Evolutionary conservation across 1,140 invertebrate genomes (phyloP).

Genomic region (Hyles euphorbiae): DNA sequence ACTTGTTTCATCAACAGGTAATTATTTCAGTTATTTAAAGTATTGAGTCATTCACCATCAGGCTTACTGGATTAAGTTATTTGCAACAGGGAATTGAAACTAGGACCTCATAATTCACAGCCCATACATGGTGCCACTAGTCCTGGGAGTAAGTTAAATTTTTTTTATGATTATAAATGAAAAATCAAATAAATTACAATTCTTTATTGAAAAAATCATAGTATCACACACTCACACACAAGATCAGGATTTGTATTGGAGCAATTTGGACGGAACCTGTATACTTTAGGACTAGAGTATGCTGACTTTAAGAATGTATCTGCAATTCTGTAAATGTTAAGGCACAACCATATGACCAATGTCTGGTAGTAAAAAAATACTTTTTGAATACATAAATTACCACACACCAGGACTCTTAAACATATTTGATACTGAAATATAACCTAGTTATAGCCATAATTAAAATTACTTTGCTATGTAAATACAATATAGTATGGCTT

Average conservation of each 20-base stretch:
- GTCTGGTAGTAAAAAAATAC: too few species aligned
- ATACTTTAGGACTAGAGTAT: constrained; percentile 64
- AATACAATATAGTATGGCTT: too few species aligned
- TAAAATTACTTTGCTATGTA: too few species aligned
- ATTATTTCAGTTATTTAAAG: too few species aligned
- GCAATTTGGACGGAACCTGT: constrained; percentile 71
- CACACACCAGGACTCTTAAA: not conserved
- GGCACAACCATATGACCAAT: constrained; percentile 54
- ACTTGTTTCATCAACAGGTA: too few species aligned
- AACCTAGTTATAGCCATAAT: too few species aligned
- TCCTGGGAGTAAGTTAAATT: not conserved
- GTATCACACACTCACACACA: constrained; percentile 26
- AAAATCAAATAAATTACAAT: constrained; percentile 10
- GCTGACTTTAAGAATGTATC: constrained; percentile 52
- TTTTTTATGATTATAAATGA: constrained; percentile 17
- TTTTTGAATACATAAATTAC: not conserved
- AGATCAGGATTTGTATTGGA: constrained; percentile 42
- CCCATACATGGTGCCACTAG: too few species aligned
- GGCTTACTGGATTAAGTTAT: too few species aligned
- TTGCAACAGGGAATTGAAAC: too few species aligned
- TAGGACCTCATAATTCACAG: too few species aligned
- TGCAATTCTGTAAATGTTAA: constrained; percentile 42
- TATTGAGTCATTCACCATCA: too few species aligned
- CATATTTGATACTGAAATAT: not conserved
- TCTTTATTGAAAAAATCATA: constrained; percentile 24